phyloP scores from a whole-genome alignment of 1,140 invertebrate genomes.

The Pseudomyrmex concolor region DNA sequence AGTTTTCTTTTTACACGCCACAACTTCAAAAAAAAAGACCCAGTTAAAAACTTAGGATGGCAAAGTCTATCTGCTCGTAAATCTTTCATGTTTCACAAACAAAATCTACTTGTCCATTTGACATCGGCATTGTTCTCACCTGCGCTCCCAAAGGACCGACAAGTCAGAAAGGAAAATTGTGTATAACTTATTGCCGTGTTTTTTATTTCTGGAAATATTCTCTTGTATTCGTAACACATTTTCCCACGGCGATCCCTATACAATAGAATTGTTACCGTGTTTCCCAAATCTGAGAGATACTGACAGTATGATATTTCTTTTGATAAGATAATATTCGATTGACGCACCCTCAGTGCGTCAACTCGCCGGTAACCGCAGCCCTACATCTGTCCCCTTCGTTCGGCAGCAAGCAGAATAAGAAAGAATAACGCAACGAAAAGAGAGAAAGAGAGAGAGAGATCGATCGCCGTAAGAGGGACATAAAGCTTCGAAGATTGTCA shows the following conservation, averaged over 20 bases:
- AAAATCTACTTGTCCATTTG: slow-evolving; percentile 44
- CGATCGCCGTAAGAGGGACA: too few species aligned
- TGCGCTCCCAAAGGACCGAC: slow-evolving; percentile 45
- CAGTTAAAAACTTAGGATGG: slow-evolving; percentile 63
- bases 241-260: too few species aligned
- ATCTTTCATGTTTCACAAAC: slow-evolving; percentile 66
- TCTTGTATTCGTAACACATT: too few species aligned
- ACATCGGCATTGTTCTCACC: slow-evolving; percentile 39
- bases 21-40: not conserved
- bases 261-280: too few species aligned
- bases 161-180: not conserved
- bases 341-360: not conserved
- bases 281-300: not conserved
- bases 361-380: not conserved
- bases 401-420: slow-evolving; percentile 10
- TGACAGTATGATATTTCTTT: slow-evolving; percentile 19
- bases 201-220: not conserved
- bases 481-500: too few species aligned
- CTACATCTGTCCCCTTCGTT: not conserved
- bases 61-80: slow-evolving; percentile 49
- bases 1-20: not conserved
- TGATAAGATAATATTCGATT: not conserved
- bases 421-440: slow-evolving; percentile 5
- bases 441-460: too few species aligned
- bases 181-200: too few species aligned